Percentiles rank a stretch among this genome's conserved stretches.
Conservation (phyloP, 2,797 vertebrate genomes). For the Tadarida brasiliensis region DNA sequence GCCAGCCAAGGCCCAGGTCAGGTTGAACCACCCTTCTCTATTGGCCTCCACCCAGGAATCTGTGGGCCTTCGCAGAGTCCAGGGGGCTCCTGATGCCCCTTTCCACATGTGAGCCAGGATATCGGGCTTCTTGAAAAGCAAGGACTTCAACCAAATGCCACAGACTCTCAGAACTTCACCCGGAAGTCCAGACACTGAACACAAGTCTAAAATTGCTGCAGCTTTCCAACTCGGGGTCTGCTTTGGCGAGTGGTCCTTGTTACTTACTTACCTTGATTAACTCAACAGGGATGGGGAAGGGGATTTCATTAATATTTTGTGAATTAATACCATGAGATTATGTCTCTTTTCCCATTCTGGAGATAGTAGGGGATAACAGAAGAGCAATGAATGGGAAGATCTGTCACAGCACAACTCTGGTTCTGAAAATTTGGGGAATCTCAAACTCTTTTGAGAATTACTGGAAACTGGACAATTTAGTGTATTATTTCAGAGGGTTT, state of each 20-base stretch:
- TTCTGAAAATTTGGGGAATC: neutral
- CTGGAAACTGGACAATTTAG: neutral
- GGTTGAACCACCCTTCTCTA: constrained; percentile 92
- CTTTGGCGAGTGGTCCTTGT: neutral
- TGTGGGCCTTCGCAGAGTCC: constrained; percentile 87
- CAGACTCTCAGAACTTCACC: neutral
- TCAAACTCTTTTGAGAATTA: neutral
- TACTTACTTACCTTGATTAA: constrained; percentile 33
- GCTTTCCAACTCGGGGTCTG: neutral
- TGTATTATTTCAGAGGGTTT: neutral
- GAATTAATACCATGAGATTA: constrained; percentile 40
- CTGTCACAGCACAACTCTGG: neutral
- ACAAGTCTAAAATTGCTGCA: neutral
- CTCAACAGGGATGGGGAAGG: neutral
- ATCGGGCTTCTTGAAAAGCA: neutral
- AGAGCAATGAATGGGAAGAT: neutral
- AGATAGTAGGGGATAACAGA: neutral
- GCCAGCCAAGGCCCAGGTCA: constrained; percentile 94
- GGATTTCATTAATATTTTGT: constrained; percentile 67
- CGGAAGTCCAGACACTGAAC: neutral
- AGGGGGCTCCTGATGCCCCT: constrained; percentile 85
- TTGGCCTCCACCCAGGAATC: constrained; percentile 85
- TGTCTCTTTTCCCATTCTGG: constrained; percentile 51
- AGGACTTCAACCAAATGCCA: constrained; percentile 10
- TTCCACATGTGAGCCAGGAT: constrained; percentile 78